Evolutionary conservation across 2,888 invertebrate species (phyloP), one percentile per base, ranked within the genome.

Genomic region (Sarcophaga carnaria): DNA sequence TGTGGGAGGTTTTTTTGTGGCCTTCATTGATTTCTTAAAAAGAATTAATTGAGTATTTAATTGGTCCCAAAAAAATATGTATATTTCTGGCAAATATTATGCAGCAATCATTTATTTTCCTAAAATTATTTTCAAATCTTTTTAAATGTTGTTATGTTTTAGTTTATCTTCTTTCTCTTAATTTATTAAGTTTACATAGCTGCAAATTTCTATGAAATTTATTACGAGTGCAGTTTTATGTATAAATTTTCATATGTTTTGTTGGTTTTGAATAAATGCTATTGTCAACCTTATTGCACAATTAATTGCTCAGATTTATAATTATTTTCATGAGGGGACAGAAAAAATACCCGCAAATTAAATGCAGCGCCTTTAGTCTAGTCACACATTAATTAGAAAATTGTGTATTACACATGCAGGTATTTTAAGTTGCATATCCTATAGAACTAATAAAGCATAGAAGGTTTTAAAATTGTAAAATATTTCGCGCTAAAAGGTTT

Each of bases 21-120:
- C 80, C 64, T 85, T 87, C 20, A 86, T 80, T n/a, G 92, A 91
- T 81, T 90, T 92, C 91, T 92, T 37, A 75, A 12, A 86, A 86
- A 81, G 81, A 85, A 71, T 63, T 10, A 22, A 76, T 63, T 62
- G n/a, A 54, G 2, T 20, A n/a, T 45, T 45, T 45, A 47, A 47
- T 67, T 67, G 67, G 45, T 67, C n/a, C 45, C 4, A 8, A 37
- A 37, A 2, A 6, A 8, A 8, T 8, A 37, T 54, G 4, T 49
- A 17, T 54, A 1, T 54, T 14, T 17, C 12, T 17, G 4, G 5
- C 12, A 4, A 54, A 54, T 54, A 37, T 54, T 54, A 17, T 54
- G 4, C 54, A 54, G 10, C 17, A 54, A 14, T 54, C 54, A 54
- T 54, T 54, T 54, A 54, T 54, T 54, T 3, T 14, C 3, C 14